Evolutionary conservation across 2,113 vertebrate species (phyloP), one percentile per base, ranked within the genome.

Genomic region (Butorides virescens): DNA sequence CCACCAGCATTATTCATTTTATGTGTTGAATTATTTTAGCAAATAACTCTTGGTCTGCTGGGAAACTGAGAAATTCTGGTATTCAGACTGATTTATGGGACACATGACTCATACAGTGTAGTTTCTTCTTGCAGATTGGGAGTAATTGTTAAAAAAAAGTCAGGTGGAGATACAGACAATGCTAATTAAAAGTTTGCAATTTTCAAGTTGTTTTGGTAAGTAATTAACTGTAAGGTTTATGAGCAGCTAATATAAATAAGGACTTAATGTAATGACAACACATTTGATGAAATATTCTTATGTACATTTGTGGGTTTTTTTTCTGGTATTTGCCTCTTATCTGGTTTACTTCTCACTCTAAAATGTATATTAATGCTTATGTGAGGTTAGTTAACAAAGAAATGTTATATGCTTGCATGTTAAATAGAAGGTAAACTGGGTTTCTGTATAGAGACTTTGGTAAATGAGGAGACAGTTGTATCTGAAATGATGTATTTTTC

Each of bases 11-110:
- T 94, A 90, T 70, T 97, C 29, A 81, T 93, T 94, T 94, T 70
- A 70, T 78, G 32, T 23, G 50, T 47, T 88, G 86, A 95, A 82
- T 97, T 95, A 95, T 96, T 97, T 95, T 74, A 91, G 88, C 59
- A 88, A 78, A 95, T 96, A 96, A 95, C n/a, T 96, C 76, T 84
- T 71, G 47, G 86, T 84, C 83, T 95, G 68, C 82, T 78, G 83
- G 88, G 83, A 84, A 93, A 81, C 73, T 81, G 83, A 86, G 91
- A 87, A 86, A 91, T 91, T 84, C 62, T 91, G 79, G 27, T 94
- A 68, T 92, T 95, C 68, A 89, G 46, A 77, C 65, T 87, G 91
- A 96, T 96, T 96, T 94, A 92, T 91, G 49, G 55, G 61, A 74
- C 61, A 68, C 47, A 39, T 74, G 65, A 52, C 61, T 95, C 72